A percentile compares a stretch with the other conserved stretches of the same genome.
These are phyloP conservation scores for Bos javanicus DNA, from an alignment of 2,113 vertebrate genomes.

Conservation along the genomic window DNA sequence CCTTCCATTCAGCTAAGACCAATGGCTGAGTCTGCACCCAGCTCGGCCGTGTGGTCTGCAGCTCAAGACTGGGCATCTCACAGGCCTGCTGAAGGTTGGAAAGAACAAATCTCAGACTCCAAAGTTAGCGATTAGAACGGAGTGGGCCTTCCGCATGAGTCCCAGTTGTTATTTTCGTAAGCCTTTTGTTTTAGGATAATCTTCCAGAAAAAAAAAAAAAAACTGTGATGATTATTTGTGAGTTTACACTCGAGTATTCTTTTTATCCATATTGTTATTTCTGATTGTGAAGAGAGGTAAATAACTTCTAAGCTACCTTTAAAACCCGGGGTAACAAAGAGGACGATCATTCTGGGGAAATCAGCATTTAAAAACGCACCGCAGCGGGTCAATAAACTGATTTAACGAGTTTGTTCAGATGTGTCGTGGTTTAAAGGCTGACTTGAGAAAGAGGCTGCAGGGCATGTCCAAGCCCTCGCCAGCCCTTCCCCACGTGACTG, in stretches of 20 bases:
- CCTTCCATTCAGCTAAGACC: background rate
- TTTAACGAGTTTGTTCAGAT: background rate
- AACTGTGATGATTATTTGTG: background rate
- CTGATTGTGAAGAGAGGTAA: background rate
- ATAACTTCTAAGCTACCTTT: background rate
- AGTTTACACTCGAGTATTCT: background rate
- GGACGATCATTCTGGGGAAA: background rate
- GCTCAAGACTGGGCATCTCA: background rate
- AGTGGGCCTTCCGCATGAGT: background rate
- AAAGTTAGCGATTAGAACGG: background rate
- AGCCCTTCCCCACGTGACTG: background rate
- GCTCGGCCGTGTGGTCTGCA: background rate
- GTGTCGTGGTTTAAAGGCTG: background rate
- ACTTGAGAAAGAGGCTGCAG: background rate
- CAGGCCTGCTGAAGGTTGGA: background rate
- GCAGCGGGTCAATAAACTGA: background rate
- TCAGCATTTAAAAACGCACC: background rate
- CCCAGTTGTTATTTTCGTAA: background rate
- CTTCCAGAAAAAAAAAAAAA: background rate
- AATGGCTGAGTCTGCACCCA: background rate
- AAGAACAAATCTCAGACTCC: background rate
- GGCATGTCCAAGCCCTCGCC: background rate
- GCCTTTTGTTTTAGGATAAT: background rate
- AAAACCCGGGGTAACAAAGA: background rate
- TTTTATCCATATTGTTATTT: background rate